phyloP scores from a whole-genome alignment of 2,888 invertebrate genomes.

The Lasius fuliginosus region DNA sequence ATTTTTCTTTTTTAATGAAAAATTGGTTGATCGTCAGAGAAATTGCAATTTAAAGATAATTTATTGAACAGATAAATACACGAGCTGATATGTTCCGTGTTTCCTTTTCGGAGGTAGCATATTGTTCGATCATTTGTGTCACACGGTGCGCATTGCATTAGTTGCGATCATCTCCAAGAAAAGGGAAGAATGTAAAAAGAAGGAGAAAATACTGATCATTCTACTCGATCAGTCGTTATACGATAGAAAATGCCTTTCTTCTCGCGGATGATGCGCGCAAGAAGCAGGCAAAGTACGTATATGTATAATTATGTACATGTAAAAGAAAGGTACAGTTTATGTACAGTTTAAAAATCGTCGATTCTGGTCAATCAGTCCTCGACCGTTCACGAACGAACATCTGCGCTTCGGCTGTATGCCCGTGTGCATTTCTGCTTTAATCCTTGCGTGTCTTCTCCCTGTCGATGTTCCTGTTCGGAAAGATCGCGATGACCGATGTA shows the following conservation, averaged over 20 bases:
- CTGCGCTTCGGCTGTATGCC: conserved; percentile 22
- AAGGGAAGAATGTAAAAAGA: not conserved
- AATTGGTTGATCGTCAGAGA: not conserved
- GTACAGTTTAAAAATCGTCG: conserved; percentile 31
- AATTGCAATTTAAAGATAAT: not conserved
- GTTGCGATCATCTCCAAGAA: not conserved
- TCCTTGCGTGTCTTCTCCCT: conserved; percentile 39
- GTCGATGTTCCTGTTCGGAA: not conserved
- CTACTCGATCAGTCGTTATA: conserved; percentile 59
- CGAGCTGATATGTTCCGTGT: not conserved
- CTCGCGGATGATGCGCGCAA: conserved; percentile 49
- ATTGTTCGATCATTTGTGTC: conserved; percentile 1
- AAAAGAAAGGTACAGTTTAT: conserved; percentile 31
- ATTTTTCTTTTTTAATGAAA: not conserved
- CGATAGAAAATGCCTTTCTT: conserved; percentile 47
- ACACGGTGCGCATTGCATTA: not conserved
- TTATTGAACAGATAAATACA: not conserved
- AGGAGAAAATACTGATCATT: conserved; percentile 57
- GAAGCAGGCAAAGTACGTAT: conserved; percentile 29
- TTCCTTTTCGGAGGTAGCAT: conserved; percentile 12
- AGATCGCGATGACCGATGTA: conserved; percentile 14
- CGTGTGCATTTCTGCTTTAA: conserved; percentile 39
- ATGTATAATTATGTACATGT: conserved; percentile 39
- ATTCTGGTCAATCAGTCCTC: conserved; percentile 40
- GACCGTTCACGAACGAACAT: conserved; percentile 38